A percentile compares a stretch with the other conserved stretches of the same genome.
phyloP scores from a whole-genome alignment of 2,797 vertebrate species.

The Propithecus deckenii region DNA sequence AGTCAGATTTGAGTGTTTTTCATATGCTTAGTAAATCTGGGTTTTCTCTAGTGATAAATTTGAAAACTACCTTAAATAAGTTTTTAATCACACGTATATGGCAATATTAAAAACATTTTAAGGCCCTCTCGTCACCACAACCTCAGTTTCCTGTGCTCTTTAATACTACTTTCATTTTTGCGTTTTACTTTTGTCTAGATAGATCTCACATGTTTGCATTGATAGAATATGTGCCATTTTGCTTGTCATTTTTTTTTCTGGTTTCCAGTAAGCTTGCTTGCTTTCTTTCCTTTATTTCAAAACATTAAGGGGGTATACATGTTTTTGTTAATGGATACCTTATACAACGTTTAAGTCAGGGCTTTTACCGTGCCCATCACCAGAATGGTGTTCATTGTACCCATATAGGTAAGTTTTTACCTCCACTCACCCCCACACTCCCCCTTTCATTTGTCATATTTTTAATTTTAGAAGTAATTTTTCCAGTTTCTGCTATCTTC shows the following conservation, averaged over 20 bases:
- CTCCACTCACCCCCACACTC: not conserved
- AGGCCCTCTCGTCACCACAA: accelerated
- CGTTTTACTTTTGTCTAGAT: not conserved
- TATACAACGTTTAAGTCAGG: not conserved
- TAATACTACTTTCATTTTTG: not conserved
- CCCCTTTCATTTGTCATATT: not conserved
- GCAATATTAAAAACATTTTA: not conserved
- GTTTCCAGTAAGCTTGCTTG: not conserved
- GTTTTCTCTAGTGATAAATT: not conserved
- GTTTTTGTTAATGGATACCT: not conserved
- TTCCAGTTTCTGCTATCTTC: not conserved
- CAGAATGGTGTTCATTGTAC: not conserved
- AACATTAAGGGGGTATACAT: not conserved
- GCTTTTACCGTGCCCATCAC: not conserved
- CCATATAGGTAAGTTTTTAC: not conserved
- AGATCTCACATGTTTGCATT: not conserved
- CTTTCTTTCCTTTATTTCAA: not conserved
- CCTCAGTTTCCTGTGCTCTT: not conserved
- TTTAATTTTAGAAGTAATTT: not conserved
- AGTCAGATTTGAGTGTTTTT: not conserved
- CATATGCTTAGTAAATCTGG: not conserved
- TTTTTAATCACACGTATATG: not conserved
- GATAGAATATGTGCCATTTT: not conserved
- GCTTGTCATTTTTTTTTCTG: not conserved
- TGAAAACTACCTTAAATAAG: not conserved